phyloP scores from a whole-genome alignment of 2,888 invertebrate genomes.

The Agriopis marginaria region DNA sequence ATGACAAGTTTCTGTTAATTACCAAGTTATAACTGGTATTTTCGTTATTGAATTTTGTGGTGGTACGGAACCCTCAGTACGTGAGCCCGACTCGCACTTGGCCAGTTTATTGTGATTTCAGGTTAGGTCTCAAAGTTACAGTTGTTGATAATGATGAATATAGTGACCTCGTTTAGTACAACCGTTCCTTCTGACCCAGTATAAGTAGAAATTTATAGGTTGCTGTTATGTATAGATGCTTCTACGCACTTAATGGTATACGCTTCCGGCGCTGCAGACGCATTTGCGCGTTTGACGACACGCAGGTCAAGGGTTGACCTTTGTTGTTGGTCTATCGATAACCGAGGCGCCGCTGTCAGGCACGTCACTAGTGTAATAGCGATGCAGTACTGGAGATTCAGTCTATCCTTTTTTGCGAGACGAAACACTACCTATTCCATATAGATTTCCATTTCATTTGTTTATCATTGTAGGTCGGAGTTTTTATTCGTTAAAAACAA shows the following conservation, averaged over 20 bases:
- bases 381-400: slow-evolving; percentile 13
- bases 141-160: too few species aligned
- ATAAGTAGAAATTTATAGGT: slow-evolving; percentile 4
- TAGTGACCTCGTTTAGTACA: too few species aligned
- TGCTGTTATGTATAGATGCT: not conserved
- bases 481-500: too few species aligned
- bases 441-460: not conserved
- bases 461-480: too few species aligned
- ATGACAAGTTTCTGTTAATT: too few species aligned
- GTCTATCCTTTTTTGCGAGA: not conserved
- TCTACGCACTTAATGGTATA: slow-evolving; percentile 59
- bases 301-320: slow-evolving; percentile 67
- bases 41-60: too few species aligned
- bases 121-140: too few species aligned
- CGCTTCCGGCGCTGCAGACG: slow-evolving; percentile 66
- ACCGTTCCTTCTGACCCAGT: not conserved
- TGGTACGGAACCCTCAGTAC: too few species aligned
- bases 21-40: too few species aligned
- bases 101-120: too few species aligned
- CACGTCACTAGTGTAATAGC: slow-evolving; percentile 45
- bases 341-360: slow-evolving; percentile 63
- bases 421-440: not conserved
- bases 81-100: too few species aligned
- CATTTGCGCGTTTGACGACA: slow-evolving; percentile 60
- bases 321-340: slow-evolving; percentile 70